Evolutionary conservation across 2,888 invertebrate species (phyloP).

Genomic region (Exephanes ischioxanthus): DNA sequence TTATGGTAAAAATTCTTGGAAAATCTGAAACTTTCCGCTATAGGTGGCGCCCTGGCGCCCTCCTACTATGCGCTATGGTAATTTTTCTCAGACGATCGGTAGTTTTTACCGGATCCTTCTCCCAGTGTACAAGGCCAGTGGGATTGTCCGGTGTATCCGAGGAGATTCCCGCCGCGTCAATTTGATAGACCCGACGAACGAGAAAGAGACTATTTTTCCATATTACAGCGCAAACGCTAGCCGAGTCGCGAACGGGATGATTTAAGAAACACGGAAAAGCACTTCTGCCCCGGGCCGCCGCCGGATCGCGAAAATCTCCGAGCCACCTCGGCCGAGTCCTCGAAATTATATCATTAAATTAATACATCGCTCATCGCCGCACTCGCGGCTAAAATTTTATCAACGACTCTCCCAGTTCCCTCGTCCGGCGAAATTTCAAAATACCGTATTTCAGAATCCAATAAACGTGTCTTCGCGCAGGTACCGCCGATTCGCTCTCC

Average conservation of each 20-base stretch:
- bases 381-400: not conserved
- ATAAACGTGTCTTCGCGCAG: not conserved
- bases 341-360: constrained; percentile 61
- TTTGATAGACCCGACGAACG: constrained; percentile 54
- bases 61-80: too few relatives aligned
- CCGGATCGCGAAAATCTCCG: constrained; percentile 60
- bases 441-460: not conserved
- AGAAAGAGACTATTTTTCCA: constrained; percentile 74
- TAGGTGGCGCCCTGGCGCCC: too few relatives aligned
- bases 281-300: constrained; percentile 82
- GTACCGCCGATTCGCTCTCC: not conserved
- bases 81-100: too few relatives aligned
- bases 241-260: constrained; percentile 72
- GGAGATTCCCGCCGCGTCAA: constrained; percentile 24
- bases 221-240: constrained; percentile 73
- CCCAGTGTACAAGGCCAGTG: too few relatives aligned
- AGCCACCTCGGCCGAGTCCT: constrained; percentile 63
- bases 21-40: too few relatives aligned
- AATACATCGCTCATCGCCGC: not conserved
- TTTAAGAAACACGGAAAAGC: constrained; percentile 85
- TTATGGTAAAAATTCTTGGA: too few relatives aligned
- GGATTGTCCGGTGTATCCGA: too few relatives aligned
- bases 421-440: not conserved
- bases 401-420: not conserved
- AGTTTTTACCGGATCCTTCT: too few relatives aligned